Percentiles rank a stretch among this genome's conserved stretches.
These are phyloP conservation scores for Habroteleia sp. DNA, from an alignment of 2,888 invertebrate species.

Conservation along the genomic window DNA sequence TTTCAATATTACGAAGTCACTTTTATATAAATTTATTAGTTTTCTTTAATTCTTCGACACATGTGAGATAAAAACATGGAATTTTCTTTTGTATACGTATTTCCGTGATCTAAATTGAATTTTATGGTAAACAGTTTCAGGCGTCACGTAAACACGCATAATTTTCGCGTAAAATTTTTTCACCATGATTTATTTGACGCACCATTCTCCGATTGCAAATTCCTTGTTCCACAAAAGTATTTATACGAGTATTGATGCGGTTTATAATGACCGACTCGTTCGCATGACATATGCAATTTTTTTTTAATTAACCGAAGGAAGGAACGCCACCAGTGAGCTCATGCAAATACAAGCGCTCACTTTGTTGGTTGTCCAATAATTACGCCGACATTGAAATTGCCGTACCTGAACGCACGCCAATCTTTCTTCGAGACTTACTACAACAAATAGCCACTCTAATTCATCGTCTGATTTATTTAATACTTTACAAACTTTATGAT, in stretches of 20 bases:
- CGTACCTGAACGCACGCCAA: conserved; percentile 42
- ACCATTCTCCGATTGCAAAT: conserved; percentile 3
- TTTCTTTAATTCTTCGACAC: background rate
- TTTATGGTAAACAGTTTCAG: conserved; percentile 42
- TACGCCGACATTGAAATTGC: conserved; percentile 63
- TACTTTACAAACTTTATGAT: conserved; percentile 53
- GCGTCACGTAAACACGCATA: conserved; percentile 24
- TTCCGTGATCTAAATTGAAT: conserved; percentile 26
- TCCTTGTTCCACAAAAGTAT: conserved; percentile 37
- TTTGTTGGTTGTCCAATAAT: conserved; percentile 59
- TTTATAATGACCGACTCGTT: conserved; percentile 40
- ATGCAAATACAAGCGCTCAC: conserved; percentile 54
- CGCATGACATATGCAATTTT: conserved; percentile 49
- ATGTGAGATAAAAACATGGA: conserved; percentile 7
- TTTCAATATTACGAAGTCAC: no score
- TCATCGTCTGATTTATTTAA: conserved; percentile 42
- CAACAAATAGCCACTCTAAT: conserved; percentile 38
- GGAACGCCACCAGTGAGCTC: background rate
- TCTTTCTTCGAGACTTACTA: conserved; percentile 54
- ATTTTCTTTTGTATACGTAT: no score
- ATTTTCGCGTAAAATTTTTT: conserved; percentile 38
- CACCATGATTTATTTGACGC: conserved; percentile 30
- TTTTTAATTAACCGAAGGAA: conserved; percentile 7
- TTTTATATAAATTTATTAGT: no score
- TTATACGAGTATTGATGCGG: conserved; percentile 28